Conservation (phyloP, 2,888 invertebrate genomes). For the Lagria hirta region DNA sequence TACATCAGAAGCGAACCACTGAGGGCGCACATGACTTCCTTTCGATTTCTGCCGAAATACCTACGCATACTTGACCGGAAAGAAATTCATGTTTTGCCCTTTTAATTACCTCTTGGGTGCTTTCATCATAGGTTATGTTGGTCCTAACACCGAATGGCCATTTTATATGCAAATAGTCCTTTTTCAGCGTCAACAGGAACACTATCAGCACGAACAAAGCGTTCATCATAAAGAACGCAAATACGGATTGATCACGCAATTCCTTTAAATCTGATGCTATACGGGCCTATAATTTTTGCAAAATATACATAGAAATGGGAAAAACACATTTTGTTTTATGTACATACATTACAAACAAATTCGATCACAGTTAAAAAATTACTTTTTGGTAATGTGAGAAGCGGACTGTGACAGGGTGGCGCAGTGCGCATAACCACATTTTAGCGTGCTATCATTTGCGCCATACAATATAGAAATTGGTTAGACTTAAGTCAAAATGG, state of each 20-base stretch:
- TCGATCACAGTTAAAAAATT: too few species aligned
- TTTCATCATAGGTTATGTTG: constrained; percentile 89
- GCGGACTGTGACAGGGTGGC: too few species aligned
- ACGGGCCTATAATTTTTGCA: constrained; percentile 72
- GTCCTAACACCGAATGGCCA: constrained; percentile 96
- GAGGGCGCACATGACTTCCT: constrained; percentile 57
- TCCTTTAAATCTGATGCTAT: constrained; percentile 90
- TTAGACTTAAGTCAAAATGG: too few species aligned
- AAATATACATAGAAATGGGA: constrained; percentile 12
- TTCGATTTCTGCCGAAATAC: constrained; percentile 32
- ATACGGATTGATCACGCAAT: constrained; percentile 91
- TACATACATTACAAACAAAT: too few species aligned
- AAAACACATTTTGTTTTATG: not conserved
- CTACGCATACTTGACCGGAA: too few species aligned
- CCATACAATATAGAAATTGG: too few species aligned
- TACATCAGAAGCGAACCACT: constrained; percentile 50
- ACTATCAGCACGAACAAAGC: constrained; percentile 98
- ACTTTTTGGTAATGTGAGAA: too few species aligned
- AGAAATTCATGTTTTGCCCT: constrained; percentile 40
- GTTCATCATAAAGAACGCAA: constrained; percentile 98
- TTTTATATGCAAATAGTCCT: constrained; percentile 92
- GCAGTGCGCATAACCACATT: too few species aligned
- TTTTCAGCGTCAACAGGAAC: constrained; percentile 97
- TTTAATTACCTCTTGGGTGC: constrained; percentile 85
- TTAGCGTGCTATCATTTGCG: too few species aligned